A percentile compares a stretch with the other conserved stretches of the same genome.
These are phyloP conservation scores for Machimus atricapillus DNA, from an alignment of 2,888 invertebrate genomes.

Conservation along the genomic window DNA sequence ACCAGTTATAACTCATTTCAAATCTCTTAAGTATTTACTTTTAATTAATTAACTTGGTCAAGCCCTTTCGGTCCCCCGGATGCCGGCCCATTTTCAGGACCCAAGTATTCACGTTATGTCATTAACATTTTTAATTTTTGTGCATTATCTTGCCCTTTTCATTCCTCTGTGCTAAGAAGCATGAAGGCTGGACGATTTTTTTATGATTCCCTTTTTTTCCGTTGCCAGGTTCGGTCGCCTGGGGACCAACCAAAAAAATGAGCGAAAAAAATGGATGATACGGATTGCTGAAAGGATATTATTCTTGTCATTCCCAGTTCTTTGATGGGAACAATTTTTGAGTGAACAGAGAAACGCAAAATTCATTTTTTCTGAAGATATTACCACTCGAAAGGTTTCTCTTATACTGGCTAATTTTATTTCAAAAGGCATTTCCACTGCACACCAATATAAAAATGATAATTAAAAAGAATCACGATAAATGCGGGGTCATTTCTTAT, in stretches of 20 bases:
- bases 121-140: conserved; percentile 34
- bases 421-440: not conserved
- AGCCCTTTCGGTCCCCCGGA: conserved; percentile 12
- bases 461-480: not conserved
- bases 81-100: not conserved
- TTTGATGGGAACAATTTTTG: not conserved
- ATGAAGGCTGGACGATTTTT: not conserved
- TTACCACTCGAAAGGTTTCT: not conserved
- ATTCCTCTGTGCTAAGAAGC: not conserved
- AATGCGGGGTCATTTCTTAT: not conserved
- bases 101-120: conserved; percentile 17
- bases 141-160: conserved; percentile 21
- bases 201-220: not conserved
- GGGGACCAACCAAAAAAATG: not conserved
- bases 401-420: not conserved
- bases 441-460: not conserved
- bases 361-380: not conserved
- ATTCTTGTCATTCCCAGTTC: not conserved
- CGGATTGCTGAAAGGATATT: not conserved
- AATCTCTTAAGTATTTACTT: conserved; percentile 41
- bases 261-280: not conserved
- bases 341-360: not conserved
- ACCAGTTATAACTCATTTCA: conserved; percentile 38
- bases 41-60: conserved; percentile 40
- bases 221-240: not conserved